Evolutionary conservation across 35 echinoderm and acorn worm genomes (phyloP).

Genomic region (Stichopus chloronotus): DNA sequence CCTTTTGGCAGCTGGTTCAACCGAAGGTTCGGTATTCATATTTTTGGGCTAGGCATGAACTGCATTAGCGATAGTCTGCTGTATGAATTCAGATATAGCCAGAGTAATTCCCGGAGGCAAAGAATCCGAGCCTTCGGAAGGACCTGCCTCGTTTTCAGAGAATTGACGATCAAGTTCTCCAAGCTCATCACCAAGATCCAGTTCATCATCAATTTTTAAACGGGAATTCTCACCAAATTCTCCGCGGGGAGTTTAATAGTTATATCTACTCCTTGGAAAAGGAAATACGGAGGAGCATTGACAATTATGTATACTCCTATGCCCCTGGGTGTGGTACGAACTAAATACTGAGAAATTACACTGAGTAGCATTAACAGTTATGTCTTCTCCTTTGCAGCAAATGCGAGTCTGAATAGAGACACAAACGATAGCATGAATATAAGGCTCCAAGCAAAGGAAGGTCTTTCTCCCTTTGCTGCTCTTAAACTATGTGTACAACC

Average conservation of each 20-base stretch:
- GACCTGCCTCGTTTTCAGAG: slow-evolving; percentile 15
- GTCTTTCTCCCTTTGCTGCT: background rate
- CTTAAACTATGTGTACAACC: background rate
- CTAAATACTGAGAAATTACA: background rate
- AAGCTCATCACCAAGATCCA: background rate
- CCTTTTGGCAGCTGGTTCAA: background rate
- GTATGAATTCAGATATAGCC: background rate
- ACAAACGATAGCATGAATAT: background rate
- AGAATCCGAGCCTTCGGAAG: background rate
- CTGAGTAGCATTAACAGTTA: background rate
- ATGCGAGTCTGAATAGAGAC: background rate
- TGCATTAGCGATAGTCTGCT: background rate
- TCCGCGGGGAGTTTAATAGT: background rate
- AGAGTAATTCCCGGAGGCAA: background rate
- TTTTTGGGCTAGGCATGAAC: background rate
- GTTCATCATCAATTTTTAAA: background rate
- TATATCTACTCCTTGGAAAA: slow-evolving; percentile 4
- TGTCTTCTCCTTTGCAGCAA: background rate
- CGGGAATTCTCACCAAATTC: background rate
- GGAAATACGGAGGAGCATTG: background rate
- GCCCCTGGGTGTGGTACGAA: background rate
- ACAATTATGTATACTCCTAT: background rate
- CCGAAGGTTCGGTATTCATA: background rate
- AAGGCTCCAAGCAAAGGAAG: background rate
- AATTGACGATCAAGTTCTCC: background rate